phyloP scores from a whole-genome alignment of 1,140 invertebrate species.

The Carcinoscorpius rotundicauda region DNA sequence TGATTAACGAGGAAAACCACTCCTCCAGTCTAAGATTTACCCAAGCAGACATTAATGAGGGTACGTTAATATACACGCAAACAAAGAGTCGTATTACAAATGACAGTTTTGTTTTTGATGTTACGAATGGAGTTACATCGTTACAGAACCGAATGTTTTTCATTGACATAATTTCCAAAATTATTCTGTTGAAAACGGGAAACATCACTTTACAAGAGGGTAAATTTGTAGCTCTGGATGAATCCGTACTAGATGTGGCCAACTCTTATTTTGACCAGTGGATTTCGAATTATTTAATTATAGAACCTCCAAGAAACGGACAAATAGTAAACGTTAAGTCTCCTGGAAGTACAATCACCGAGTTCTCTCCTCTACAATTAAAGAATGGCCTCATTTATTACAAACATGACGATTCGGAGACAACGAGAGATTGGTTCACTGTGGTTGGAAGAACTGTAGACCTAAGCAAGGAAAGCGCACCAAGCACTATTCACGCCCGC shows the following conservation, averaged over 20 bases:
- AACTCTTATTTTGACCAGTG: slow-evolving; percentile 58
- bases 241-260: slow-evolving; percentile 29
- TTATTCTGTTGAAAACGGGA: slow-evolving; percentile 28
- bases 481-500: slow-evolving; percentile 23
- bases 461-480: slow-evolving; percentile 28
- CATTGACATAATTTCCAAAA: slow-evolving; percentile 35
- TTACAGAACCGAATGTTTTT: slow-evolving; percentile 34
- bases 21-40: slow-evolving; percentile 49
- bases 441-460: slow-evolving; percentile 55
- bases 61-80: slow-evolving; percentile 69
- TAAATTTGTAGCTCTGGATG: slow-evolving; percentile 27
- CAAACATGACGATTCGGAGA: slow-evolving; percentile 74
- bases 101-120: slow-evolving; percentile 71
- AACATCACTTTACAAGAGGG: slow-evolving; percentile 35
- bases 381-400: slow-evolving; percentile 21
- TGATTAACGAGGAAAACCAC: slow-evolving; percentile 4
- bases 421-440: slow-evolving; percentile 54
- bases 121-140: slow-evolving; percentile 65
- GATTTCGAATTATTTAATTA: slow-evolving; percentile 57
- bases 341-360: slow-evolving; percentile 5
- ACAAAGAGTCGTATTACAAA: slow-evolving; percentile 49
- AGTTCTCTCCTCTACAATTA: slow-evolving; percentile 16
- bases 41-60: slow-evolving; percentile 67
- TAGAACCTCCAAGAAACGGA: slow-evolving; percentile 57
- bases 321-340: slow-evolving; percentile 25